These are phyloP conservation scores for Zaprionus africanus DNA, from an alignment of 1,140 invertebrate species.

Conservation along the genomic window DNA sequence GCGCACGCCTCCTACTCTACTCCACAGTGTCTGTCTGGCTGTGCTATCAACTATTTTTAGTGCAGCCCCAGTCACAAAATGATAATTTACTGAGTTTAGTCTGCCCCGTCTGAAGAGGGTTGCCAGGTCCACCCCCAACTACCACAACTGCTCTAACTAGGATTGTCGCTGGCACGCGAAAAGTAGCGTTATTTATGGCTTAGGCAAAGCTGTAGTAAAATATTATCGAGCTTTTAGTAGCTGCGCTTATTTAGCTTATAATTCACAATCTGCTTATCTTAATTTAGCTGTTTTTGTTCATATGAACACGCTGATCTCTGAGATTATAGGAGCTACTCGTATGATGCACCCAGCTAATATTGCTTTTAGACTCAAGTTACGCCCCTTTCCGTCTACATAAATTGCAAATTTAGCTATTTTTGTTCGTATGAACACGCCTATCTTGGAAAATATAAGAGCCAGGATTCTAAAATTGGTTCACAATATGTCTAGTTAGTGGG, in stretches of 20 bases:
- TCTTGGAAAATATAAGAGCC: too few species aligned
- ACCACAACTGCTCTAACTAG: not conserved
- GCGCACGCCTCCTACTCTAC: too few species aligned
- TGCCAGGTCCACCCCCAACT: not conserved
- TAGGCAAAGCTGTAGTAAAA: not conserved
- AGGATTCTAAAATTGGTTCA: too few species aligned
- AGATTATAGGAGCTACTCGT: too few species aligned
- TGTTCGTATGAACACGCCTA: too few species aligned
- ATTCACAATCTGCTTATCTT: not conserved
- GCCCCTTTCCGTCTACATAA: too few species aligned
- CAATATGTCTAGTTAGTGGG: too few species aligned
- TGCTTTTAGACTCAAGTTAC: too few species aligned
- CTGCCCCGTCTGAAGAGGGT: constrained; percentile 33
- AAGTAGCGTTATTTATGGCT: constrained; percentile 32
- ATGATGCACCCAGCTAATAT: too few species aligned
- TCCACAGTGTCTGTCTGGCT: not conserved
- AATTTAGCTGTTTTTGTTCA: too few species aligned
- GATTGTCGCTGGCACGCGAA: constrained; percentile 1
- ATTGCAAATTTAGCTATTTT: too few species aligned
- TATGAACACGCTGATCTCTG: too few species aligned
- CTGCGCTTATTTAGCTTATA: not conserved
- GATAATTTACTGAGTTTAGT: constrained; percentile 40
- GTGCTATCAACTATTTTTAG: constrained; percentile 19
- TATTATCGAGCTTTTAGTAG: not conserved
- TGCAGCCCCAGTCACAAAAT: constrained; percentile 27